Evolutionary conservation across 2,888 invertebrate genomes (phyloP).

Genomic region (Pseudeuparius sepicola): DNA sequence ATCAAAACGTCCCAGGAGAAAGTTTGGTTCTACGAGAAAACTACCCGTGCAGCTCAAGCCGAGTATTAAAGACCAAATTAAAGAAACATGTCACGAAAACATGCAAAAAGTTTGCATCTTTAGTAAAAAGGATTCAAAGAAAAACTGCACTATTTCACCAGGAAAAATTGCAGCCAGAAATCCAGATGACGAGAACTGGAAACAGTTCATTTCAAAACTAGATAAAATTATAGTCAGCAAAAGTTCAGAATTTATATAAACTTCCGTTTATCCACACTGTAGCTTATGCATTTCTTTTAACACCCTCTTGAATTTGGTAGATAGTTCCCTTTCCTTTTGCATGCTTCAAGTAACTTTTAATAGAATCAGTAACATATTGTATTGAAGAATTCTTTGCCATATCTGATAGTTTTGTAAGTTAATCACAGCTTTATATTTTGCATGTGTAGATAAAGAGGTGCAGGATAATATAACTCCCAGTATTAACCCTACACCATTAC

Average conservation of each 20-base stretch:
- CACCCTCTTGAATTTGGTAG: no score
- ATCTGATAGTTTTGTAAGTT: constrained; percentile 16
- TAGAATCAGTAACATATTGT: no score
- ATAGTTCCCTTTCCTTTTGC: no score
- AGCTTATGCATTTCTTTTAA: no score
- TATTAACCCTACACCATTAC: constrained; percentile 28
- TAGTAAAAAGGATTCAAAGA: constrained; percentile 9
- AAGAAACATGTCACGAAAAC: constrained; percentile 7
- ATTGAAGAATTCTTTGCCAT: no score
- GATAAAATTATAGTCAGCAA: constrained; percentile 42
- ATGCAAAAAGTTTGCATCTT: constrained; percentile 12
- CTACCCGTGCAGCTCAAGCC: constrained; percentile 13
- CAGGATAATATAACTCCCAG: constrained; percentile 25
- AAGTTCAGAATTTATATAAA: constrained; percentile 41
- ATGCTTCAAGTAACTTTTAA: no score
- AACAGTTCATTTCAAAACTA: constrained; percentile 40
- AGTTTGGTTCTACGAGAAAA: constrained; percentile 17
- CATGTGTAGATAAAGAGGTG: constrained; percentile 31
- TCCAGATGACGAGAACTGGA: constrained; percentile 39
- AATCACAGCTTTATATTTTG: constrained; percentile 24
- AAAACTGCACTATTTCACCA: constrained; percentile 4
- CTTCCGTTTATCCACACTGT: no score
- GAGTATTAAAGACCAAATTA: constrained; percentile 7
- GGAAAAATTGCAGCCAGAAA: constrained; percentile 5
- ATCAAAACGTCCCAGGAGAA: constrained; percentile 9